Conservation (phyloP, 2,888 invertebrate species). For the Antheraea yamamai region DNA sequence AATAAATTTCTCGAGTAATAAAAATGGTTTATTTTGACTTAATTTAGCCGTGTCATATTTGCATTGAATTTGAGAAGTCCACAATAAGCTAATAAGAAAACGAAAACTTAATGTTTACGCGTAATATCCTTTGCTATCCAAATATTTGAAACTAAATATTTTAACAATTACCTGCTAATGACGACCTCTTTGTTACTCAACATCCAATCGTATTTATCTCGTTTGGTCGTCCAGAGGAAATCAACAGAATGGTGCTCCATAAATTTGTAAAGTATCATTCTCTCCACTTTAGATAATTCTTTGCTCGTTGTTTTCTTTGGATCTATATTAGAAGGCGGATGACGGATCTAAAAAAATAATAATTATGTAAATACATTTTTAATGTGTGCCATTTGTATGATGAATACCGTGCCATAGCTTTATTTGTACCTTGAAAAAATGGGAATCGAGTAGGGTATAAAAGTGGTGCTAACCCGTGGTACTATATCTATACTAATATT, state of each 20-base stretch:
- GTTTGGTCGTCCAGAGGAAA: constrained; percentile 94
- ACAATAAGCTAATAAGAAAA: background rate
- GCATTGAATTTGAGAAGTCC: too few relatives aligned
- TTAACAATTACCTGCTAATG: constrained; percentile 70
- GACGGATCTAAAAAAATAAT: constrained; percentile 57
- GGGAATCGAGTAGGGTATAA: too few relatives aligned
- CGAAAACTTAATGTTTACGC: too few relatives aligned
- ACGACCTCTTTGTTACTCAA: constrained; percentile 78
- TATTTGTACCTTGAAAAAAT: too few relatives aligned
- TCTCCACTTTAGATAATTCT: constrained; percentile 85
- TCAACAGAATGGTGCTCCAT: constrained; percentile 91
- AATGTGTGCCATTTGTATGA: too few relatives aligned
- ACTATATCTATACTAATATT: too few relatives aligned
- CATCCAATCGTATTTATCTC: constrained; percentile 90
- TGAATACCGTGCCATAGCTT: too few relatives aligned
- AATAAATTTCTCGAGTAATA: background rate
- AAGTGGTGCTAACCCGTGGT: too few relatives aligned
- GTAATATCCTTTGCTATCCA: background rate
- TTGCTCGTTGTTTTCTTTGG: constrained; percentile 68
- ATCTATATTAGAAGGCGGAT: constrained; percentile 63
- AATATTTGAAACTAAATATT: background rate
- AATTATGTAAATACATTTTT: background rate
- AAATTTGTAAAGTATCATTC: constrained; percentile 87
- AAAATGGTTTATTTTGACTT: background rate
- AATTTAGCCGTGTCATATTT: too few relatives aligned